phyloP scores from a whole-genome alignment of 2,797 vertebrate genomes.

The Propithecus perrieri region DNA sequence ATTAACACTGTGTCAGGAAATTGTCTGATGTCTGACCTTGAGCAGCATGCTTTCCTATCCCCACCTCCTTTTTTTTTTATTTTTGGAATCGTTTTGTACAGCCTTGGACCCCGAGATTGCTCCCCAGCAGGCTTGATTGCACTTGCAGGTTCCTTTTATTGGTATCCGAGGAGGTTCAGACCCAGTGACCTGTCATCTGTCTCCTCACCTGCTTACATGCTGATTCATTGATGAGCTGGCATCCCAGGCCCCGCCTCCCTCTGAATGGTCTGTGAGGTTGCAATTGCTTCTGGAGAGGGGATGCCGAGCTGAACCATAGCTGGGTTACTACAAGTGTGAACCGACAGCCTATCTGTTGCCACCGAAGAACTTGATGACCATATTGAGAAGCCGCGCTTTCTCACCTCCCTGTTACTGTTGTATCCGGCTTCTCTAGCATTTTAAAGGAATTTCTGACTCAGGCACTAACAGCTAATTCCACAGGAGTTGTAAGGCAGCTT shows the following conservation, averaged over 20 bases:
- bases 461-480: slow-evolving; percentile 64
- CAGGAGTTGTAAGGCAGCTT: slow-evolving; percentile 79
- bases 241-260: slow-evolving; percentile 89
- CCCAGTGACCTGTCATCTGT: slow-evolving; percentile 74
- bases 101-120: background rate
- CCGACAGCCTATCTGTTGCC: slow-evolving; percentile 75
- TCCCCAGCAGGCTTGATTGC: background rate
- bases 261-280: slow-evolving; percentile 89
- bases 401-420: slow-evolving; percentile 65
- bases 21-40: slow-evolving; percentile 69
- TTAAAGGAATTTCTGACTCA: slow-evolving; percentile 63
- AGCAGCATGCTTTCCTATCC: background rate
- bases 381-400: slow-evolving; percentile 72
- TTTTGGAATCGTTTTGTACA: background rate
- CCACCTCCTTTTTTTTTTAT: background rate
- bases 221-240: slow-evolving; percentile 86
- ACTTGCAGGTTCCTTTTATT: background rate
- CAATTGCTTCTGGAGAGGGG: slow-evolving; percentile 89
- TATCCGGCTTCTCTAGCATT: slow-evolving; percentile 58
- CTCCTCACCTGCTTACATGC: slow-evolving; percentile 83
- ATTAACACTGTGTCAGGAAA: slow-evolving; percentile 6
- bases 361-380: slow-evolving; percentile 85
- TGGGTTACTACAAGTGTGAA: slow-evolving; percentile 74
- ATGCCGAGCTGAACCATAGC: slow-evolving; percentile 82
- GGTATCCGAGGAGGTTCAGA: background rate